phyloP scores from a whole-genome alignment of 2,113 vertebrate species.

The Parus major region DNA sequence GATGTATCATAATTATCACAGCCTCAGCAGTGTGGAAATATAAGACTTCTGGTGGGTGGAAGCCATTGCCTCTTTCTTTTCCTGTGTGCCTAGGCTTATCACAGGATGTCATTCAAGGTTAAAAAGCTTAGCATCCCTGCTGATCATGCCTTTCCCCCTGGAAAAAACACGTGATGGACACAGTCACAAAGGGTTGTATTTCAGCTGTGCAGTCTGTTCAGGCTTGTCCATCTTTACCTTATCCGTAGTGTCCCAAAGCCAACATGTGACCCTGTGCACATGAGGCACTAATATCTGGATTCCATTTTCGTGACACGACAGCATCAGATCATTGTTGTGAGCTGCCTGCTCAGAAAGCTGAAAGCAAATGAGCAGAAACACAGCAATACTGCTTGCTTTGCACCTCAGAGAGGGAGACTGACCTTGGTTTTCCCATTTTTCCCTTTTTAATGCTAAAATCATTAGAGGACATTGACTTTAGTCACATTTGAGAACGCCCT shows the following conservation, averaged over 20 bases:
- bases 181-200: constrained; percentile 60
- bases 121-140: constrained; percentile 67
- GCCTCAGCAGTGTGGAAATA: constrained; percentile 46
- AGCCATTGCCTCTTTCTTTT: constrained; percentile 56
- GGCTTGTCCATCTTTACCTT: constrained; percentile 63
- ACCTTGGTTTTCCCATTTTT: not conserved
- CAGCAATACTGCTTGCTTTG: not conserved
- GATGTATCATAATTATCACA: constrained; percentile 47
- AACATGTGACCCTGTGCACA: constrained; percentile 51
- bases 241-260: not conserved
- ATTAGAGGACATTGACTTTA: not conserved
- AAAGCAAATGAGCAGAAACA: not conserved
- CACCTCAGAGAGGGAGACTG: not conserved
- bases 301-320: constrained; percentile 33
- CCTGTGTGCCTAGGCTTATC: constrained; percentile 44
- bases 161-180: constrained; percentile 63
- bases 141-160: constrained; percentile 62
- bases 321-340: constrained; percentile 24
- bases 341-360: not conserved
- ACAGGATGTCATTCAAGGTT: constrained; percentile 67
- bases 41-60: constrained; percentile 61
- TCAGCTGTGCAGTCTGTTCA: constrained; percentile 27
- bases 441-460: not conserved
- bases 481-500: not conserved
- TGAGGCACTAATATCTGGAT: constrained; percentile 37